Base-by-base conservation (phyloP, 1,140 invertebrate species). In the Drosophila pectinifera region DNA sequence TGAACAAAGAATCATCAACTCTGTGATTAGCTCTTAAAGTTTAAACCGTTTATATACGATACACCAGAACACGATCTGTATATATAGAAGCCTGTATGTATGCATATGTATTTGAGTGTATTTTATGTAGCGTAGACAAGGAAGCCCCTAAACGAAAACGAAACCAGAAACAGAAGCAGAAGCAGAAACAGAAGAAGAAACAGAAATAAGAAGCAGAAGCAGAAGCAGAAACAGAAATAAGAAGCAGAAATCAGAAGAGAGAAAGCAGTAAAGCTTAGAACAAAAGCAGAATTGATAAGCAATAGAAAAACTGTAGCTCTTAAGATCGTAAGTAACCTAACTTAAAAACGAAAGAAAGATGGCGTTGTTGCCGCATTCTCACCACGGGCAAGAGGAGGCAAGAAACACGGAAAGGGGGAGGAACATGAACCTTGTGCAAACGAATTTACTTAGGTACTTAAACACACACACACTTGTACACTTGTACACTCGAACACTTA, bases 11-110 rank as follows among this genome's bases (percentile, higher is more conserved):
- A 91, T 91, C 88, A 91, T 91, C 88, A 91, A 91, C 89, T 91
- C 88, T 91, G 88, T 91, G 88, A 91, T 91, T 91, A 91, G 88
- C 80, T 91, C 80, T 91, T 89, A 91, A 90, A 85, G 80, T 83
- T 86, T 77, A 81, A 80, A 78, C 63, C 63, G 59, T 76, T 84
- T 82, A 82, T 82, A 78, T 78, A 42, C 73, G 16, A 62, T 36
- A 58, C 24, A 51, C 34, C 13, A 18, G 11, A 38, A 62, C 67
- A 61, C 22, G 67, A 69, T 70, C 67, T 73, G 53, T 79, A 68
- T 43, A 78, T 65, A 74, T 56, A 69, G 51, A 61, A 38, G 58
- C 62, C 78, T 73, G 43, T 62, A 75, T 67, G 59, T 78, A 65
- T 75, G 42, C 51, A 67, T 41, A 68, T 72, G 31, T 43, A 63